Evolutionary conservation across 2,113 vertebrate genomes (phyloP), one percentile per base, ranked within the genome.

Genomic region (Hippopotamus amphibius): DNA sequence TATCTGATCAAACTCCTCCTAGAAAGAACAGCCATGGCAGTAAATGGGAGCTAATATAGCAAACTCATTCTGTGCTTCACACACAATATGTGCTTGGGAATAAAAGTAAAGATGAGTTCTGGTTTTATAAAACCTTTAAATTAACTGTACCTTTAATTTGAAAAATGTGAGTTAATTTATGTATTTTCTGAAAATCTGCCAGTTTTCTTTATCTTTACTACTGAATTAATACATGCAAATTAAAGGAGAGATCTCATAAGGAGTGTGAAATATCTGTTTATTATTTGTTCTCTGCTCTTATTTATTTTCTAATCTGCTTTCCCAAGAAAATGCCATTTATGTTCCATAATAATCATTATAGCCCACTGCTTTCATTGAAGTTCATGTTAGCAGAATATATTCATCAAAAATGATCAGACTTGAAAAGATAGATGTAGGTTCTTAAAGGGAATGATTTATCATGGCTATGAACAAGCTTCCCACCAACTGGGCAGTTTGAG

Each of bases 401-500:
- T 97, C 89, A 98, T 98, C 96, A 98, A 97, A 98, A 98, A 98
- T 94, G 81, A 97, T 97, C 95, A 92, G 88, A 97, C 95, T 97
- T 98, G 97, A 98, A 98, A 98, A 98, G 97, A 97, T 97, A 98
- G 88, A 98, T 98, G 98, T 98, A 97, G 97, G 95, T 98, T 97
- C 97, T 98, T 97, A 98, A 95, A 98, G 94, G 96, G 94, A 98
- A 98, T 98, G 98, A 98, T 98, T 98, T 98, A 98, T 98, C 94
- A 97, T 95, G 87, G 71, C 91, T 98, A 95, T 95, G 90, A 96
- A 98, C 84, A 98, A 98, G 61, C 74, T 88, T 98, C 93, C 80
- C 88, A 98, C 97, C 41, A 89, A 88, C 86, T 48, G 87, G 86
- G 94, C 82, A 97, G 69, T 3, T 96, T 98, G 96, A 98, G 93